Evolutionary conservation across 2,113 vertebrate genomes (phyloP).

Genomic region (Glaucidium brasilianum): DNA sequence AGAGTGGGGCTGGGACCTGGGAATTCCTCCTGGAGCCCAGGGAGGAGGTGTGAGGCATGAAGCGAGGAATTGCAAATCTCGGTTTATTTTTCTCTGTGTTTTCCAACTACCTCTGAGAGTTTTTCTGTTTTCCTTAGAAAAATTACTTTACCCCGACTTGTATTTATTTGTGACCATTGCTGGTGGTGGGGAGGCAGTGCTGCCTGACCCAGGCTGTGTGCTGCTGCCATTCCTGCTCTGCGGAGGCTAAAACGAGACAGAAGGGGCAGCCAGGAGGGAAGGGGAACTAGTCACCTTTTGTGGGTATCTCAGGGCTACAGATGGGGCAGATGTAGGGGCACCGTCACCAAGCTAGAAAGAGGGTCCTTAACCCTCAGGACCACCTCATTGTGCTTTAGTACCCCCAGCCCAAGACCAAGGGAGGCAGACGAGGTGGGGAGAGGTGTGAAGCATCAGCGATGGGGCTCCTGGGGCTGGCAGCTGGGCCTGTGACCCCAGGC

Average conservation of each 20-base stretch:
- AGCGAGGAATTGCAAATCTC: not conserved
- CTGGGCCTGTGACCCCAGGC: not conserved
- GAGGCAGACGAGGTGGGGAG: not conserved
- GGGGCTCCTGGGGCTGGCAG: not conserved
- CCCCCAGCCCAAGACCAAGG: not conserved
- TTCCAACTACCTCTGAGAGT: fast-evolving
- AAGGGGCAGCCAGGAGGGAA: not conserved
- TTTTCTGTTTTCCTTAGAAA: not conserved
- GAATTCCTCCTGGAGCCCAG: not conserved
- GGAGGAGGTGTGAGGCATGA: fast-evolving
- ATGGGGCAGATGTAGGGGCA: not conserved
- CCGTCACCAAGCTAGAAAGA: not conserved
- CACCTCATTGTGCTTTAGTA: not conserved
- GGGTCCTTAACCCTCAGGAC: not conserved
- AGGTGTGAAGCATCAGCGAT: not conserved
- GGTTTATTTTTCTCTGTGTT: not conserved
- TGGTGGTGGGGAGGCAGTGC: not conserved
- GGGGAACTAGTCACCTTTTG: not conserved
- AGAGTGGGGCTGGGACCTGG: not conserved
- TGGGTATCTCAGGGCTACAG: fast-evolving
- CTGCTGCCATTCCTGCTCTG: not conserved
- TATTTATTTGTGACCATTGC: not conserved
- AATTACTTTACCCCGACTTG: not conserved
- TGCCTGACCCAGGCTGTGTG: not conserved
- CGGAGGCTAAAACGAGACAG: not conserved